phyloP scores from a whole-genome alignment of 2,888 invertebrate genomes.

The Drosophila cognata region DNA sequence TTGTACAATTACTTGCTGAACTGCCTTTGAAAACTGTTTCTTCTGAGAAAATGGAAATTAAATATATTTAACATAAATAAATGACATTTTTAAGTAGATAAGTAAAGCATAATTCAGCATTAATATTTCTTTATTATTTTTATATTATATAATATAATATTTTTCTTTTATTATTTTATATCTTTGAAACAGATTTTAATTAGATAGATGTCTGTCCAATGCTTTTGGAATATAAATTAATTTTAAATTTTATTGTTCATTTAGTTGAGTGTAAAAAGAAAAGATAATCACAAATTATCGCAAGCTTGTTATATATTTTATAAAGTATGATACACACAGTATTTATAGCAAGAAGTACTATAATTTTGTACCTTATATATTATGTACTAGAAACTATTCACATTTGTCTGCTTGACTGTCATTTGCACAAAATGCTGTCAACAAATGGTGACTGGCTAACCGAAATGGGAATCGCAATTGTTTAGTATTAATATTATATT shows the following conservation, averaged over 20 bases:
- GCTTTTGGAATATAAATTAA: neutral
- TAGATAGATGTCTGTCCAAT: neutral
- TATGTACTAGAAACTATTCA: neutral
- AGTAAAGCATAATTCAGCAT: neutral
- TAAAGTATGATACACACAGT: neutral
- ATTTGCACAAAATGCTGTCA: constrained; percentile 13
- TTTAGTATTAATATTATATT: constrained; percentile 27
- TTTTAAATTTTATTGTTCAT: neutral
- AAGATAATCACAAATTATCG: neutral
- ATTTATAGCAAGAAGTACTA: neutral
- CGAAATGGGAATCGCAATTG: constrained; percentile 22
- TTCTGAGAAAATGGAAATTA: neutral
- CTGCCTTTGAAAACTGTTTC: neutral
- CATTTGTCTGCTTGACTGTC: neutral
- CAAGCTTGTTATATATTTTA: neutral
- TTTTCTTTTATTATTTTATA: no score
- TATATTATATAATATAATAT: no score
- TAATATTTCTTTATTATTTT: neutral
- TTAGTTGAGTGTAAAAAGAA: neutral
- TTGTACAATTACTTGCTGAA: neutral
- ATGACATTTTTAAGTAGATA: neutral
- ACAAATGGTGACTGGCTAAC: constrained; percentile 6
- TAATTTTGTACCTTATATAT: neutral
- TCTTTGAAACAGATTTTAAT: no score
- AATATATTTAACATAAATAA: neutral